These are phyloP conservation scores for Chaetodon trifascialis DNA, from an alignment of 2,113 vertebrate genomes.

Conservation along the genomic window DNA sequence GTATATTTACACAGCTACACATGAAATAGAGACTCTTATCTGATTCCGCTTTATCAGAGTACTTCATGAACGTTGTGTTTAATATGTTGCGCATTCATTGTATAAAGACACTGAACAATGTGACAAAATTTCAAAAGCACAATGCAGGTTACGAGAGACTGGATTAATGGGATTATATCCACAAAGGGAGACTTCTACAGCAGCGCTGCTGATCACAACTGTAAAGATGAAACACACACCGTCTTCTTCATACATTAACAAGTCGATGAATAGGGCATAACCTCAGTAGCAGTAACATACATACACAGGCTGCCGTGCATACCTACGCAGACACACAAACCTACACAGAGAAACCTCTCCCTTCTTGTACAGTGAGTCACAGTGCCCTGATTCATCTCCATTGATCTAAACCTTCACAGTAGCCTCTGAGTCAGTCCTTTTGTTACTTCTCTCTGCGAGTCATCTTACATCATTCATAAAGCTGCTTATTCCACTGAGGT, in stretches of 20 bases:
- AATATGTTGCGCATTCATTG: not conserved
- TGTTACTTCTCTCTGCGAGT: constrained; percentile 46
- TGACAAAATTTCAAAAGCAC: constrained; percentile 16
- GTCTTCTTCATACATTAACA: constrained; percentile 1
- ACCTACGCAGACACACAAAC: constrained; percentile 9
- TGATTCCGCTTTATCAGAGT: not conserved
- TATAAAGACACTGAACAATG: not conserved
- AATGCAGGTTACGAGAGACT: constrained; percentile 36
- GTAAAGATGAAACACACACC: constrained; percentile 2
- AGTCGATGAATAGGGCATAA: not conserved
- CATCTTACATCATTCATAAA: constrained; percentile 70
- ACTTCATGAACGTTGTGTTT: not conserved
- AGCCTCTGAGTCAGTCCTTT: constrained; percentile 51
- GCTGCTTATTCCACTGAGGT: constrained; percentile 46
- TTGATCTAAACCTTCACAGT: constrained; percentile 55
- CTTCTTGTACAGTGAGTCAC: constrained; percentile 53
- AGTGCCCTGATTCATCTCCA: constrained; percentile 48
- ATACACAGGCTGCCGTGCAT: constrained; percentile 9
- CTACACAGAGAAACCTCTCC: not conserved
- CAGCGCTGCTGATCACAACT: not conserved
- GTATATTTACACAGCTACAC: too few species aligned
- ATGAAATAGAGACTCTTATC: not conserved
- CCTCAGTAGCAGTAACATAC: not conserved
- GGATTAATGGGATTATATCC: constrained; percentile 31
- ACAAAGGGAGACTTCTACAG: constrained; percentile 13